phyloP scores from a whole-genome alignment of 1,140 invertebrate species.

The Neodiprion lecontei region DNA sequence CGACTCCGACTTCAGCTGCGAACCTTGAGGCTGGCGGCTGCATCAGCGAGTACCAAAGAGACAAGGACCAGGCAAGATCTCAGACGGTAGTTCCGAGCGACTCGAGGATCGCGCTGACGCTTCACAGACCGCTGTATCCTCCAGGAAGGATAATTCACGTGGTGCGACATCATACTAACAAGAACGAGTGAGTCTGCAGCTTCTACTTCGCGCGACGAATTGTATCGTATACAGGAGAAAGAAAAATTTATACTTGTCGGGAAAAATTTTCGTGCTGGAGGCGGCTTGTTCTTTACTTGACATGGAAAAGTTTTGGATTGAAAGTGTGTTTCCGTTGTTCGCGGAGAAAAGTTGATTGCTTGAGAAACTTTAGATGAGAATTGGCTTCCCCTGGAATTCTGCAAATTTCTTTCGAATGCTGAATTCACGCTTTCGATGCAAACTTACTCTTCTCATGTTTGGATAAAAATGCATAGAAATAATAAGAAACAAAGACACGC shows the following conservation, averaged over 20 bases:
- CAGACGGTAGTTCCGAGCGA: constrained; percentile 74
- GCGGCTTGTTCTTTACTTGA: constrained; percentile 13
- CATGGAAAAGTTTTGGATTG: too few relatives aligned
- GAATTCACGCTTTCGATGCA: too few relatives aligned
- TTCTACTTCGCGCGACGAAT: constrained; percentile 12
- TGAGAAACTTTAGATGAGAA: too few relatives aligned
- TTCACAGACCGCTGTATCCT: constrained; percentile 85
- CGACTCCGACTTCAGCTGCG: constrained; percentile 72
- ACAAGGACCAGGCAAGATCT: constrained; percentile 66
- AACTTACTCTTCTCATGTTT: too few relatives aligned
- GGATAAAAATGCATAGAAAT: too few relatives aligned
- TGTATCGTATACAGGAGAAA: neutral
- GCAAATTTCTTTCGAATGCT: neutral
- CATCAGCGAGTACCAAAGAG: constrained; percentile 70
- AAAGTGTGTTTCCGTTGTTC: too few relatives aligned
- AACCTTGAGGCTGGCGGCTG: constrained; percentile 69
- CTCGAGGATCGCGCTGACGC: constrained; percentile 76
- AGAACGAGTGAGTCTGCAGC: constrained; percentile 74
- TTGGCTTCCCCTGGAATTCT: neutral
- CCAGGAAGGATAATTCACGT: constrained; percentile 91
- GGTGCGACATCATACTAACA: constrained; percentile 85
- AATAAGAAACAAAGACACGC: too few relatives aligned
- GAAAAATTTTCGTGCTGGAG: neutral
- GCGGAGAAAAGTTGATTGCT: too few relatives aligned
- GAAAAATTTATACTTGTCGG: neutral